Percentiles rank a stretch among this genome's conserved stretches.
These are phyloP conservation scores for Panthera uncia DNA, from an alignment of 2,113 vertebrate species.

Conservation along the genomic window DNA sequence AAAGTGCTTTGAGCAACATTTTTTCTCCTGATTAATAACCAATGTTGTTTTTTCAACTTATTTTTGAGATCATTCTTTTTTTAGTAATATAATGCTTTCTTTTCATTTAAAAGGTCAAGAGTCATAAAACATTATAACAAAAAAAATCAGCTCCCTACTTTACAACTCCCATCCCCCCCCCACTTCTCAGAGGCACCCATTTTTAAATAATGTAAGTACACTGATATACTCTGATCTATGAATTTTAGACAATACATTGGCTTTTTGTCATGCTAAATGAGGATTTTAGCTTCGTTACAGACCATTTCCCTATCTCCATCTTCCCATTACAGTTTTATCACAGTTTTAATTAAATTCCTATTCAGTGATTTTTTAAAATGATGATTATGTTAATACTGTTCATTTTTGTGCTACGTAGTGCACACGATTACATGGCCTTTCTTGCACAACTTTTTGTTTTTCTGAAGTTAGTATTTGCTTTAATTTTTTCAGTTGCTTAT, in stretches of 20 bases:
- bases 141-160: neutral
- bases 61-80: slow-evolving; percentile 17
- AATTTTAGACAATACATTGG: neutral
- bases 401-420: neutral
- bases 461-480: neutral
- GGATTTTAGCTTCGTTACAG: neutral
- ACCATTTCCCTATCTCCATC: neutral
- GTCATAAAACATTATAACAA: neutral
- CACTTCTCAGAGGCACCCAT: neutral
- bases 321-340: neutral
- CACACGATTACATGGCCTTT: neutral
- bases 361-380: neutral
- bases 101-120: slow-evolving; percentile 25
- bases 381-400: neutral
- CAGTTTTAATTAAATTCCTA: neutral
- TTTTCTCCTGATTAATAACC: neutral
- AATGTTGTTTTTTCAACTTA: neutral
- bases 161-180: neutral
- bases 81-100: neutral
- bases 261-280: neutral
- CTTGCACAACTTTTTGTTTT: neutral
- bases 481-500: neutral
- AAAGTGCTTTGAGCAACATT: slow-evolving; percentile 7
- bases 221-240: neutral
- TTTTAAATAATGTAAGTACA: neutral